These are phyloP conservation scores for Colistium nudipinnis DNA, from an alignment of 2,113 vertebrate species.

Conservation along the genomic window DNA sequence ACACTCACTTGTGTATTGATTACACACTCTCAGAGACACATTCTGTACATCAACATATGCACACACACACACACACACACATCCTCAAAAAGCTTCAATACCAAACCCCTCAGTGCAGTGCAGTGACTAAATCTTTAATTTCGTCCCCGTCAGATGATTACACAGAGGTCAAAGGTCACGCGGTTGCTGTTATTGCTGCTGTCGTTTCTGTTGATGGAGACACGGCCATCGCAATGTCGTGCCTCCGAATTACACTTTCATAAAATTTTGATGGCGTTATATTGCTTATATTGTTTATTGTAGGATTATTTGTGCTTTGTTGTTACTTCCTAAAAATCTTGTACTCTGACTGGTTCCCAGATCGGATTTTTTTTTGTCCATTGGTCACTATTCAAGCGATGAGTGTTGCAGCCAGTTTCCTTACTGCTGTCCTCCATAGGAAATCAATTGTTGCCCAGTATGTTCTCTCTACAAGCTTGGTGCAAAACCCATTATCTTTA, in stretches of 20 bases:
- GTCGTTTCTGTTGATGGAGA: conserved; percentile 1
- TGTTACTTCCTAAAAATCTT: too few relatives aligned
- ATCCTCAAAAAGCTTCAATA: conserved; percentile 35
- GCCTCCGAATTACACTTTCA: too few relatives aligned
- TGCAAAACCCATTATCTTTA: conserved; percentile 25
- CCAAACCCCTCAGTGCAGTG: conserved; percentile 18
- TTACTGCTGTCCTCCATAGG: conserved; percentile 8
- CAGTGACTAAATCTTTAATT: conserved; percentile 29
- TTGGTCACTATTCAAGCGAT: too few relatives aligned
- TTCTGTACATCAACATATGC: conserved; percentile 14
- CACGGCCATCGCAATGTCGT: neutral
- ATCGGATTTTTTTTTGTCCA: neutral
- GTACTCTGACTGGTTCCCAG: neutral
- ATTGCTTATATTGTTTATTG: too few relatives aligned
- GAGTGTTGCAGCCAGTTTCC: conserved; percentile 20
- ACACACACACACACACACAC: neutral
- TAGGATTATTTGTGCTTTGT: too few relatives aligned
- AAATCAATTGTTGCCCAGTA: conserved; percentile 12
- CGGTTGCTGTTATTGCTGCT: neutral
- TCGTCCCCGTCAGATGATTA: conserved; percentile 16
- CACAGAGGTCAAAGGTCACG: conserved; percentile 37
- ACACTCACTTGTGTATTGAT: conserved; percentile 8
- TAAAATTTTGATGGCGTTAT: too few relatives aligned
- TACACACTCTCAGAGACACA: neutral
- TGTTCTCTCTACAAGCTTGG: neutral